Evolutionary conservation across 2,888 invertebrate genomes (phyloP).

Genomic region (Invenusta paracnida): DNA sequence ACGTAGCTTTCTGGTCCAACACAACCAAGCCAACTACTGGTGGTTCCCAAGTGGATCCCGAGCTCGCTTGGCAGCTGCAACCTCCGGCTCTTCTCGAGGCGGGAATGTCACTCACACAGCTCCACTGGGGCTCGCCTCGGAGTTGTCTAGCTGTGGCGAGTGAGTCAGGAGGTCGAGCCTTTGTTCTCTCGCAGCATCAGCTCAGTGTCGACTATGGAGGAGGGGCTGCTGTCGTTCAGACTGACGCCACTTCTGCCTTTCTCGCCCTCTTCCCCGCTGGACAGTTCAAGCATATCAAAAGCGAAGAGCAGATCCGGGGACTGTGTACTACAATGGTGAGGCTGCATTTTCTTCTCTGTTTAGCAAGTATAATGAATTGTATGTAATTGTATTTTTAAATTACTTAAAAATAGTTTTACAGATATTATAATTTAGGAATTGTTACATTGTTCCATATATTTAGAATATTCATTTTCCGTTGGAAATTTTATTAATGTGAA

Average conservation of each 20-base stretch:
- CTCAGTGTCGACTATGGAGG: constrained; percentile 75
- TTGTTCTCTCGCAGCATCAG: constrained; percentile 79
- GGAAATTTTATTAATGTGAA: too few species aligned
- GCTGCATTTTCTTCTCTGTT: too few species aligned
- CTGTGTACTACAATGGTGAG: constrained; percentile 70
- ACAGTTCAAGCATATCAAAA: constrained; percentile 63
- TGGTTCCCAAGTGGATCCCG: constrained; percentile 63
- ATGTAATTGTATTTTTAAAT: too few species aligned
- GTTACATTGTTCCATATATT: too few species aligned
- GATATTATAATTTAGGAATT: too few species aligned
- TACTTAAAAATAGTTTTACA: too few species aligned
- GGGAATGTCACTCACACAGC: constrained; percentile 51
- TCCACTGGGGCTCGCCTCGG: constrained; percentile 62
- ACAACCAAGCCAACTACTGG: constrained; percentile 47
- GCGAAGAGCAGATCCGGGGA: constrained; percentile 68
- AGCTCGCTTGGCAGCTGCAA: constrained; percentile 76
- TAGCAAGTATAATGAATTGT: too few species aligned
- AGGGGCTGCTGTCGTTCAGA: constrained; percentile 72
- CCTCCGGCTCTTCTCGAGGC: constrained; percentile 59
- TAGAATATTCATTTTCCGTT: too few species aligned
- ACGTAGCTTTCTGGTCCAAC: constrained; percentile 77
- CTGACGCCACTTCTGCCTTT: constrained; percentile 74
- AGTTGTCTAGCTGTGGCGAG: constrained; percentile 62
- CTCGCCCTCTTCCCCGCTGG: constrained; percentile 61
- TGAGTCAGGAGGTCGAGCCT: constrained; percentile 66